These are phyloP conservation scores for Dipodomys ordii DNA, from an alignment of 2,113 vertebrate genomes.

Conservation along the genomic window DNA sequence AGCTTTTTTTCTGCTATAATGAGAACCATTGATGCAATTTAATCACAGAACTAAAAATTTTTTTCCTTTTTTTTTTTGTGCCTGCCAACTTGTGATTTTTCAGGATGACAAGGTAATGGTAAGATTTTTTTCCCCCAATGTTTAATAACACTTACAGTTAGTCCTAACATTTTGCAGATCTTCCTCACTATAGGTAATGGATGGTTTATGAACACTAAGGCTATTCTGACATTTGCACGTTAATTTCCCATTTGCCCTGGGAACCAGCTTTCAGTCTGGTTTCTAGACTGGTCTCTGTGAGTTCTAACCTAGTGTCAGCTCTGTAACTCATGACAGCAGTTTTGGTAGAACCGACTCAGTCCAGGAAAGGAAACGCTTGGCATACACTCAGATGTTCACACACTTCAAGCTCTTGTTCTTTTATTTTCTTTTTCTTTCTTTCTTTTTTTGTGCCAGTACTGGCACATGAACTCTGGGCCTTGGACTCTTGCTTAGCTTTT, in stretches of 20 bases:
- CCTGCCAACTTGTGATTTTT: slow-evolving; percentile 86
- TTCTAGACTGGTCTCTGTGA: neutral
- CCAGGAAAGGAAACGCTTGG: neutral
- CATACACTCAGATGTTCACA: no score
- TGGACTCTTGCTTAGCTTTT: no score
- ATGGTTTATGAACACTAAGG: slow-evolving; percentile 13
- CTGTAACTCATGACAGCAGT: neutral
- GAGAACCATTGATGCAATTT: slow-evolving; percentile 43
- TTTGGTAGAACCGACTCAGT: neutral
- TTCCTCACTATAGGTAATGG: neutral
- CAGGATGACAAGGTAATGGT: slow-evolving; percentile 98
- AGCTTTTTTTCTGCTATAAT: slow-evolving; percentile 63
- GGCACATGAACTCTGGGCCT: no score
- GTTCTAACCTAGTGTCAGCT: neutral
- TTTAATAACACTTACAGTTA: slow-evolving; percentile 43
- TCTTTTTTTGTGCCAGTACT: no score
- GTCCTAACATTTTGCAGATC: slow-evolving; percentile 40
- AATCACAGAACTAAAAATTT: slow-evolving; percentile 69
- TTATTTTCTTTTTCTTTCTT: no score
- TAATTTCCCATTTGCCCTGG: neutral
- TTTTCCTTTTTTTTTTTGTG: slow-evolving; percentile 85
- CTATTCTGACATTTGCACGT: neutral
- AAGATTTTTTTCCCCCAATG: neutral
- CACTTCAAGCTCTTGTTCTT: no score
- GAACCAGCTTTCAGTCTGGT: neutral